Evolutionary conservation across 2,888 invertebrate species (phyloP).

Genomic region (Rhimphoctona megacephalus): DNA sequence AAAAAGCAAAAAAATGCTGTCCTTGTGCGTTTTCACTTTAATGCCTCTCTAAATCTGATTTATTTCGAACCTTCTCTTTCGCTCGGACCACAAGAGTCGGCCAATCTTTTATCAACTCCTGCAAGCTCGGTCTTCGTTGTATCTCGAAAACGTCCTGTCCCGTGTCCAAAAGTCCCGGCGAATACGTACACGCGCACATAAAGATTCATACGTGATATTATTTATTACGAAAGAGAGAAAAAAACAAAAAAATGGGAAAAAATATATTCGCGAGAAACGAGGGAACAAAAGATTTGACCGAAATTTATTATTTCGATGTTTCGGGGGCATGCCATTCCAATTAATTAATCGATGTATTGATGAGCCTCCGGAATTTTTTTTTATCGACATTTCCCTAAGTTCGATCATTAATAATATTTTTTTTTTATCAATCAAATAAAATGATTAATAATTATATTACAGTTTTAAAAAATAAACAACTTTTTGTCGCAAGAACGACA

Average conservation of each 20-base stretch:
- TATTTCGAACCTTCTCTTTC: conserved; percentile 88
- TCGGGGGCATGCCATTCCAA: neutral
- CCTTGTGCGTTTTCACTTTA: conserved; percentile 51
- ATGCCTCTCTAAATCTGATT: conserved; percentile 57
- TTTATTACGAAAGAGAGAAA: conserved; percentile 41
- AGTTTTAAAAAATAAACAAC: neutral
- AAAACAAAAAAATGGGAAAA: conserved; percentile 21
- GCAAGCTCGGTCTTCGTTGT: conserved; percentile 89
- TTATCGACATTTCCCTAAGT: neutral
- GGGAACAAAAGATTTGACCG: neutral
- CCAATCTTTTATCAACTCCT: conserved; percentile 92
- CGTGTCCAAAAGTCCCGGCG: conserved; percentile 78
- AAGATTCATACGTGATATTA: conserved; percentile 56
- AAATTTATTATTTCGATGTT: neutral
- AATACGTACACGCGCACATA: conserved; percentile 62
- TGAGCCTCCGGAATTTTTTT: conserved; percentile 48
- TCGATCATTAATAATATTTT: neutral
- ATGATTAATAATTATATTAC: neutral
- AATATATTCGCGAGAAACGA: conserved; percentile 21
- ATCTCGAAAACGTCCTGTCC: conserved; percentile 90
- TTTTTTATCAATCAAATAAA: neutral
- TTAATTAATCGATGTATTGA: conserved; percentile 15
- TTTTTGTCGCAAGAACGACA: conserved; percentile 2
- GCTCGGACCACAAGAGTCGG: conserved; percentile 89
- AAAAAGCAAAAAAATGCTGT: conserved; percentile 61